phyloP scores from a whole-genome alignment of 2,113 vertebrate genomes.

The Muntiacus reevesi region DNA sequence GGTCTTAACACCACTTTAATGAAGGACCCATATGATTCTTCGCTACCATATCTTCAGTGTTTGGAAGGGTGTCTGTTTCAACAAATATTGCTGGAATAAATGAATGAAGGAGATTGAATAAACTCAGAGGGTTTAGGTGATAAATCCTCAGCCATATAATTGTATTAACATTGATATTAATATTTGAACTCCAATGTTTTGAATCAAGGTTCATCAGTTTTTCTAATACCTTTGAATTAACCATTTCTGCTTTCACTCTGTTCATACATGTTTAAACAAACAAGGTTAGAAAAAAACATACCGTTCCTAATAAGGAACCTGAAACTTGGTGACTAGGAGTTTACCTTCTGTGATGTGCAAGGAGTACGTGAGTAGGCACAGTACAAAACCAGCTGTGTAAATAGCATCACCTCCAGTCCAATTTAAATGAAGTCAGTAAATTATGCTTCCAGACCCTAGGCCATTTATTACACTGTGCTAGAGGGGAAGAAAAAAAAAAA shows the following conservation, averaged over 20 bases:
- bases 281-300: conserved; percentile 2
- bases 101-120: background rate
- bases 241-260: conserved; percentile 18
- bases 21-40: background rate
- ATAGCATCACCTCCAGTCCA: conserved; percentile 64
- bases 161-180: background rate
- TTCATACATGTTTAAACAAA: background rate
- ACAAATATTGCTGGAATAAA: background rate
- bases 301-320: conserved; percentile 45
- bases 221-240: background rate
- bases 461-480: conserved; percentile 59
- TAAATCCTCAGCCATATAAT: background rate
- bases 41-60: background rate
- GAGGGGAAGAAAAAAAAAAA: background rate
- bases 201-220: background rate
- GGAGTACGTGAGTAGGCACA: background rate
- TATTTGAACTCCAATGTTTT: background rate
- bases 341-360: background rate
- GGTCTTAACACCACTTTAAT: background rate
- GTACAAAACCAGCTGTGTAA: conserved; percentile 63
- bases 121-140: background rate
- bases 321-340: conserved; percentile 33
- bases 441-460: conserved; percentile 55
- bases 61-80: background rate
- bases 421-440: conserved; percentile 76